Evolutionary conservation across 2,888 invertebrate species (phyloP), one percentile per base, ranked within the genome.

Genomic region (Xestia ashworthii): DNA sequence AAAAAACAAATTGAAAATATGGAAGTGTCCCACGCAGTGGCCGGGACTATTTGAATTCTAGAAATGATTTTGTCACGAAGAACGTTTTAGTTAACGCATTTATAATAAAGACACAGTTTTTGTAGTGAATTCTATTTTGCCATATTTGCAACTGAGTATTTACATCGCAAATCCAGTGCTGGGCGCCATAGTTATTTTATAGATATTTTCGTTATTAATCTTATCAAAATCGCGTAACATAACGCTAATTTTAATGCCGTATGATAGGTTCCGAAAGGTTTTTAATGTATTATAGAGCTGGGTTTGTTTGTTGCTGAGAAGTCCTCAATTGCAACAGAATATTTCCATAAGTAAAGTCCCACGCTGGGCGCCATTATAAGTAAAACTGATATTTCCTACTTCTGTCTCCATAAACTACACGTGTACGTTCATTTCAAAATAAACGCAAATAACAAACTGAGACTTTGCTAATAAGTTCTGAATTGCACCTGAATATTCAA

Each of bases 401-500:
- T 44, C 65, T 44, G 14, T 65, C 65, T 65, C 14, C 14, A 44
- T 65, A 67, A 22, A 58, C 16, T 22, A 44, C 0, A 74, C 41
- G 12, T 32, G 1, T 3, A 11, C 11, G 22, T 25, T 22, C 25
- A 22, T n/a, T 66, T 44, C n/a, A 16, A 67, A 67, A 48, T 62
- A 12, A 19, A 46, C 3, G 5, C 8, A 1, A 44, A 3, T n/a
- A 41, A 19, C 2, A 64, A 53, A 44, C 6, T 9, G 32, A 12
- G 2, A 14, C 38, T 53, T 41, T 58, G 41, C 25, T 22, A 64
- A 83, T 53, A 44, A 41, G 2, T 55, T 32, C 4, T 48, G 11
- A 48, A 78, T 32, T 22, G n/a, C 32, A 11, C 5, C 16, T 55
- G 48, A 67, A 73, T 70, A 48, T 55, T 60, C 25, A 66, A 8